phyloP scores from a whole-genome alignment of 2,888 invertebrate species.

The Mycalesis mineus region DNA sequence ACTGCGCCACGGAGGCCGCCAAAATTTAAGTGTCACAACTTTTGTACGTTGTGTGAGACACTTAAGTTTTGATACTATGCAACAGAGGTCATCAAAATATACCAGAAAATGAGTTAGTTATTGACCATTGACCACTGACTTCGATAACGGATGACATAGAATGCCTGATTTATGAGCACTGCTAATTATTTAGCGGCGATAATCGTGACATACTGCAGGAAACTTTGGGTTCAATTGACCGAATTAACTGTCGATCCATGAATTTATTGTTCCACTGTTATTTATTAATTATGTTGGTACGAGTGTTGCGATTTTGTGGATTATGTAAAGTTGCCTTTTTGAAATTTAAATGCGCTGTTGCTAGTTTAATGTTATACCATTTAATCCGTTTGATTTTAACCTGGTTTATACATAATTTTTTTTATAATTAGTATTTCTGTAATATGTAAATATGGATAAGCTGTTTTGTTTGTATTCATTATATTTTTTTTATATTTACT shows the following conservation, averaged over 20 bases:
- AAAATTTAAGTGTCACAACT: too few relatives aligned
- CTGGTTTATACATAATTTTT: too few relatives aligned
- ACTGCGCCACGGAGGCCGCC: too few relatives aligned
- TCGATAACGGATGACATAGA: conserved; percentile 24
- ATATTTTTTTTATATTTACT: too few relatives aligned
- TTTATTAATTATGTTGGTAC: not conserved
- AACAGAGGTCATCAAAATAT: too few relatives aligned
- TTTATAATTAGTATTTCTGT: too few relatives aligned
- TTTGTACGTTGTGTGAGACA: too few relatives aligned
- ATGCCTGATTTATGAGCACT: conserved; percentile 41
- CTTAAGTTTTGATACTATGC: too few relatives aligned
- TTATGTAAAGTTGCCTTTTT: not conserved
- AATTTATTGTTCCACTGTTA: not conserved
- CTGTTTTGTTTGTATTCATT: too few relatives aligned
- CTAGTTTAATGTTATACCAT: not conserved
- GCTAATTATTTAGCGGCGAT: conserved; percentile 50
- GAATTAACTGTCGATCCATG: not conserved
- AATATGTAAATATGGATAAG: too few relatives aligned
- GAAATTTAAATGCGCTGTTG: not conserved
- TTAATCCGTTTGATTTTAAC: not conserved
- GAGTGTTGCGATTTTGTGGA: not conserved
- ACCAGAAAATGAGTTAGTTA: not conserved
- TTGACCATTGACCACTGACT: conserved; percentile 33
- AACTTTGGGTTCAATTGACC: conserved; percentile 25
- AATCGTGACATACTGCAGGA: conserved; percentile 36